Conservation (phyloP, 2,113 vertebrate species). For the Illadopsis cleaveri region DNA sequence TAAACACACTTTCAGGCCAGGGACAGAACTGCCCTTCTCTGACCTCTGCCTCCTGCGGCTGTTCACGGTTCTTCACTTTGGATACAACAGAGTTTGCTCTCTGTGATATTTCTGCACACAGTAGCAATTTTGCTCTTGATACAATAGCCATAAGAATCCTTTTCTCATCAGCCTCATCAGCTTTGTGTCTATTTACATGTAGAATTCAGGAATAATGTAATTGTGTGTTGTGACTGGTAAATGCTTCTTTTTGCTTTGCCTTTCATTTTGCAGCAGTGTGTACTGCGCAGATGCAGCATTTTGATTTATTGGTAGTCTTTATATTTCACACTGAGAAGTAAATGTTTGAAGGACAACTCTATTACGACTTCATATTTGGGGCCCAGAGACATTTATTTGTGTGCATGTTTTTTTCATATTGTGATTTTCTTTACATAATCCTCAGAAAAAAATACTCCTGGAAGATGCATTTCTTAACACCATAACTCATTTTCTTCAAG, state of each 20-base stretch:
- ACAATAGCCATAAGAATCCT: not conserved
- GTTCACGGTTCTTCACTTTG: not conserved
- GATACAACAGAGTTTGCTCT: rapidly evolving
- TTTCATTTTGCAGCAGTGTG: not conserved
- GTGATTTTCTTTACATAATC: not conserved
- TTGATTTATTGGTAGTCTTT: not conserved
- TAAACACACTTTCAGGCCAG: not conserved
- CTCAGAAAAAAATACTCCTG: not conserved
- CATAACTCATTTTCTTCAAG: not conserved
- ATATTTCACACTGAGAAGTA: not conserved
- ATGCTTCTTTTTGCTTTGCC: not conserved
- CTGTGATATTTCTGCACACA: not conserved
- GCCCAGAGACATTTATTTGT: not conserved
- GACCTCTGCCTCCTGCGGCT: not conserved
- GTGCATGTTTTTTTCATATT: not conserved
- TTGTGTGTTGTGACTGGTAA: not conserved
- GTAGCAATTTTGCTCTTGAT: not conserved
- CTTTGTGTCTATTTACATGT: not conserved
- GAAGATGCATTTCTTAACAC: not conserved
- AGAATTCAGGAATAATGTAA: not conserved
- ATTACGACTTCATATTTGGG: not conserved
- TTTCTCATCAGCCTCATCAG: not conserved
- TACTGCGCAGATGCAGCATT: not conserved
- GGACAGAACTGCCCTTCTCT: not conserved
- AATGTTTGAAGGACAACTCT: not conserved